Base-by-base conservation (phyloP, 2,888 invertebrate species). In the Drosophila meridionalis region DNA sequence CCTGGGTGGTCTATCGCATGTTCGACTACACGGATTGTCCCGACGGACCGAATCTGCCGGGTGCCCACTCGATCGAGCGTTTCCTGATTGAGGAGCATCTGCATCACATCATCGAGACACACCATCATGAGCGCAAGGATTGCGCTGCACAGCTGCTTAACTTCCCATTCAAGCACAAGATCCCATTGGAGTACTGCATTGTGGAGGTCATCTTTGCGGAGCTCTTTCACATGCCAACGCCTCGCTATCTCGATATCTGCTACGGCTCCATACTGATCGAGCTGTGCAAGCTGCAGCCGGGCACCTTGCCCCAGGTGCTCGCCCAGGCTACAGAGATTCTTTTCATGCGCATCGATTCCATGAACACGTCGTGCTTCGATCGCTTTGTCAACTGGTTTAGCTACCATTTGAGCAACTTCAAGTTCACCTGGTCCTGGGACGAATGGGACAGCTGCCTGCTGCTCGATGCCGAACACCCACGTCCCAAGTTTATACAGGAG, bases 11-110 rank as follows among this genome's bases (percentile, higher is more conserved):
- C 43, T 99, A 98, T 93, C 95, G 98, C 48, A 97, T 99, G 96
- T 99, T 99, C 94, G 99, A 99, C 93, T 99, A 99, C 92, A 99
- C 99, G 0, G 99, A 99, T 93, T 99, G 99, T 85, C 99, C 99
- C 0, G 99, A 99, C 92, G 97, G 95, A 0, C 97, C 97, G 0
- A 96, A 97, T 52, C 94, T 99, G 63, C 99, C 99, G 0, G 99
- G 99, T 42, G 97, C 98, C 28, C 99, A 99, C 94, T 98, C 99
- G 0, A 99, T 99, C 75, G 99, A 99, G 93, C 94, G 99, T 70
- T 99, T 98, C 93, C 94, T 99, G 2, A 98, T 99, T 86, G 99
- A 99, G 92, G 99, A 99, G 93, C 99, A 99, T 92, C 94, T 99
- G 40, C 96, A 97, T 90, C 97, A 98, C 86, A 99, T 99, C 43